A percentile compares a stretch with the other conserved stretches of the same genome.
Conservation (phyloP, 2,888 invertebrate genomes). For the Boloria euphrosyne region DNA sequence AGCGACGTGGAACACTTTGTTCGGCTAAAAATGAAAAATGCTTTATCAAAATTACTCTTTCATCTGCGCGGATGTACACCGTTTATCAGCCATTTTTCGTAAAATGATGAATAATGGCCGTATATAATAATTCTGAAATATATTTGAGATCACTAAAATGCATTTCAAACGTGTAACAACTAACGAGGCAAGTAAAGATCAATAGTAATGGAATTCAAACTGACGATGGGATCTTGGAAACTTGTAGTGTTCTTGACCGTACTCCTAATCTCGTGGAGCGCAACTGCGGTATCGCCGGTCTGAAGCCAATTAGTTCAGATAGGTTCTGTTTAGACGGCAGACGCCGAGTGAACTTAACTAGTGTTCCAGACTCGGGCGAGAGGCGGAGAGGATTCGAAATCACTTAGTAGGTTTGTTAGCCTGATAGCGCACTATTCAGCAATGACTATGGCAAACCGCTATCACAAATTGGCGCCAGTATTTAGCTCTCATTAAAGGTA, state of each 20-base stretch:
- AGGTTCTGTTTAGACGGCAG: slow-evolving; percentile 49
- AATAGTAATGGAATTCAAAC: slow-evolving; percentile 33
- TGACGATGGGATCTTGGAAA: slow-evolving; percentile 31
- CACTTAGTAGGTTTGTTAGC: slow-evolving; percentile 38
- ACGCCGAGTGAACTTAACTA: slow-evolving; percentile 38
- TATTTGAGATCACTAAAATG: slow-evolving; percentile 6
- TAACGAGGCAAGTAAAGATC: slow-evolving; percentile 18
- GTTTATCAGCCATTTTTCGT: slow-evolving; percentile 24
- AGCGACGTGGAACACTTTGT: slow-evolving; percentile 39
- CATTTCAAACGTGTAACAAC: slow-evolving; percentile 9
- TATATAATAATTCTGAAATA: background rate
- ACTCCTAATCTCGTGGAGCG: slow-evolving; percentile 39
- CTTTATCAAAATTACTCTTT: slow-evolving; percentile 38
- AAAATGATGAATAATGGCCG: slow-evolving; percentile 14
- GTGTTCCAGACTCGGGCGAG: slow-evolving; percentile 35
- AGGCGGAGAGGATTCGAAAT: slow-evolving; percentile 35
- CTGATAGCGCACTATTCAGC: slow-evolving; percentile 35
- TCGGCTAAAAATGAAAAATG: slow-evolving; percentile 37
- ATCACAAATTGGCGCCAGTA: slow-evolving; percentile 23
- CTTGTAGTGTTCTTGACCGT: slow-evolving; percentile 39
- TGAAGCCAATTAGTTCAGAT: slow-evolving; percentile 64
- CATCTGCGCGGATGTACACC: slow-evolving; percentile 33
- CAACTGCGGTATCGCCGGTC: slow-evolving; percentile 57
- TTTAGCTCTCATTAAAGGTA: slow-evolving; percentile 24
- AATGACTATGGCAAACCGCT: slow-evolving; percentile 26